A percentile compares a stretch with the other conserved stretches of the same genome.
phyloP scores from a whole-genome alignment of 2,888 invertebrate species.

The Syritta pipiens region DNA sequence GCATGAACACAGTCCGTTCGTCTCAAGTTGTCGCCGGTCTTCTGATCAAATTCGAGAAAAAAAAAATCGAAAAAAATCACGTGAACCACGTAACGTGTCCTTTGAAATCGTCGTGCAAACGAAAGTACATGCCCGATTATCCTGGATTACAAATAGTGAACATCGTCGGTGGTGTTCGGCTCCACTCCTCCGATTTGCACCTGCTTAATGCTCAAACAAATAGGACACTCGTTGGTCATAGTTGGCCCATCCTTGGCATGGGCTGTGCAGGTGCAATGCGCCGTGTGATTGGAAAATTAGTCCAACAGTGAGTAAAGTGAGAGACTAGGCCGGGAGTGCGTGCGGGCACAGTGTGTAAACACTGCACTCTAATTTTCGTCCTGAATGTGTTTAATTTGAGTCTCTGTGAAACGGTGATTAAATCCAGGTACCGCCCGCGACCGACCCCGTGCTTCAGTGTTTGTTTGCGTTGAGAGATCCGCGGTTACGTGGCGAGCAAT shows the following conservation, averaged over 20 bases:
- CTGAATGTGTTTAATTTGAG: conserved; percentile 13
- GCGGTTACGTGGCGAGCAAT: no score
- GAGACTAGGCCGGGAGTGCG: conserved; percentile 2
- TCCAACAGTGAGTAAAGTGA: conserved; percentile 39
- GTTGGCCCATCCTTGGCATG: not conserved
- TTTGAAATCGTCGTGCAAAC: not conserved
- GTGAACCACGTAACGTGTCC: conserved; percentile 18
- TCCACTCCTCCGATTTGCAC: conserved; percentile 18
- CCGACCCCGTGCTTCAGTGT: no score
- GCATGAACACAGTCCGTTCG: conserved; percentile 45
- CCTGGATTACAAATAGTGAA: conserved; percentile 14
- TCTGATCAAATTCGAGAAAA: not conserved
- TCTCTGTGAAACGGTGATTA: conserved; percentile 31
- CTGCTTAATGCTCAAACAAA: conserved; percentile 52
- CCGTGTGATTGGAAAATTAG: conserved; percentile 48
- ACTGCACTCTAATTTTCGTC: conserved; percentile 32
- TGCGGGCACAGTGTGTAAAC: conserved; percentile 51
- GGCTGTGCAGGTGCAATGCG: conserved; percentile 7
- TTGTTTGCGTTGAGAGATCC: no score
- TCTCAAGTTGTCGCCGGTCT: conserved; percentile 4
- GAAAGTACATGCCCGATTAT: conserved; percentile 7
- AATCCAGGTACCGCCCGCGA: conserved; percentile 33
- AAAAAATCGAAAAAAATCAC: conserved; percentile 19
- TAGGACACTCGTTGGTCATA: conserved; percentile 19
- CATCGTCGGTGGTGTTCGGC: conserved; percentile 11